Evolutionary conservation across 2,888 invertebrate genomes (phyloP), one percentile per base, ranked within the genome.

Genomic region (Hoplodrina blanda): DNA sequence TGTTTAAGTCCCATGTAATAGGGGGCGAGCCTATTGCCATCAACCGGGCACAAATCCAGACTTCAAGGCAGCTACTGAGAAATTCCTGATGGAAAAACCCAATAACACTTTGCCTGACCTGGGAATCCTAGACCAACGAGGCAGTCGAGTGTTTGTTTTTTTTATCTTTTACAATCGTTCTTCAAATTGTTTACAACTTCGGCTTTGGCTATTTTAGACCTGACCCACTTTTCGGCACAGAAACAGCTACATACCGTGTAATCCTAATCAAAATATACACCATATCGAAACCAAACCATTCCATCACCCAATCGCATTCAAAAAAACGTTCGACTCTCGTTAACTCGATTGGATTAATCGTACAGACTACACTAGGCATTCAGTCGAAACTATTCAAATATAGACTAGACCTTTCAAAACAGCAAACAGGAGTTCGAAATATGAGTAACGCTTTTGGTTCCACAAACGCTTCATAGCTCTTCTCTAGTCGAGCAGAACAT

Each of bases 371-470:
- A 62, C 41, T 11, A 59, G 13, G 10, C 41, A 49, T 62, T 61
- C 41, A 49, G 52, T 60, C 62, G 33, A 73, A 59, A 69, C 73
- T 62, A 59, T 74, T 53, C 59, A 78, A 73, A 55, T 30, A 33
- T 54, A 44, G 44, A 66, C 50, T 50, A 73, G 50, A 54, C 52
- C 56, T 25, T 69, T 60, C 50, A 62, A 66, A 65, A 65, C 60
- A 57, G 19, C 57, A 76, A 69, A 69, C 61, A 62, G 55, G 41
- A 66, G 65, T 65, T 60, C 60, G 52, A 72, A 68, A 73, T 78
- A 80, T 78, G 76, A 80, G 80, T 80, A 76, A 69, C 54, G 61
- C 46, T 76, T 80, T 67, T 56, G 62, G 77, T 20, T 69, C 54
- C 57, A 75, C 62, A 80, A 80, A 64, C 74, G 68, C 33, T 71